Evolutionary conservation across 2,797 vertebrate species (phyloP).

Genomic region (Mastacembelus armatus): DNA sequence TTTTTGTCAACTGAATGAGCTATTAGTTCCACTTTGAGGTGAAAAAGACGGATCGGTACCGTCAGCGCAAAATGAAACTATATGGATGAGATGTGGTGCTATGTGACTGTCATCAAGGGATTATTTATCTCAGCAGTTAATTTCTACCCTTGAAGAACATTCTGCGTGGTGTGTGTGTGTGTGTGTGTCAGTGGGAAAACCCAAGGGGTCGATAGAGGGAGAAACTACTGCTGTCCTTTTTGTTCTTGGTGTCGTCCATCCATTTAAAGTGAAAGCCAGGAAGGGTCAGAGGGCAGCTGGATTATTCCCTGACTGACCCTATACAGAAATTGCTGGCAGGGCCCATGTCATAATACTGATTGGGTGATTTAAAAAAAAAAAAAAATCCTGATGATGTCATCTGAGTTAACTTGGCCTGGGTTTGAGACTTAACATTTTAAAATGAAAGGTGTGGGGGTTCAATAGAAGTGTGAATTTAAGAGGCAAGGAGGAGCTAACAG

Average conservation of each 20-base stretch:
- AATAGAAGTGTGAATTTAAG: too few species aligned
- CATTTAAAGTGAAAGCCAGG: constrained; percentile 12
- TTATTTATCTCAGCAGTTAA: constrained; percentile 21
- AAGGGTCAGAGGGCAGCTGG: background rate
- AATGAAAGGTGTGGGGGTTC: background rate
- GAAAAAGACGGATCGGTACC: background rate
- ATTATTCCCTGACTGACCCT: background rate
- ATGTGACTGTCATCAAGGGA: background rate
- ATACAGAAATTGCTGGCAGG: background rate
- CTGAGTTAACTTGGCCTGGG: background rate
- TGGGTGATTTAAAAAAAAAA: too few species aligned
- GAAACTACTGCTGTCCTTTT: background rate
- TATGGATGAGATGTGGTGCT: background rate
- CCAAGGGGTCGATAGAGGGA: background rate
- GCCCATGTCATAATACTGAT: background rate
- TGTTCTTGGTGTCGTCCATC: constrained; percentile 5
- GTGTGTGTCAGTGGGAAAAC: background rate
- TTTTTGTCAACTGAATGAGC: background rate
- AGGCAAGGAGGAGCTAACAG: background rate
- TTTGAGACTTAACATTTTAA: background rate
- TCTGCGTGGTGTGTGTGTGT: too few species aligned
- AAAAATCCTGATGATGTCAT: background rate
- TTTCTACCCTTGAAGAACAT: constrained; percentile 9
- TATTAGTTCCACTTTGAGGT: background rate
- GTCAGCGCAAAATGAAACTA: background rate